These are phyloP conservation scores for Cremastinae sp. DNA, from an alignment of 2,888 invertebrate species.

Conservation along the genomic window DNA sequence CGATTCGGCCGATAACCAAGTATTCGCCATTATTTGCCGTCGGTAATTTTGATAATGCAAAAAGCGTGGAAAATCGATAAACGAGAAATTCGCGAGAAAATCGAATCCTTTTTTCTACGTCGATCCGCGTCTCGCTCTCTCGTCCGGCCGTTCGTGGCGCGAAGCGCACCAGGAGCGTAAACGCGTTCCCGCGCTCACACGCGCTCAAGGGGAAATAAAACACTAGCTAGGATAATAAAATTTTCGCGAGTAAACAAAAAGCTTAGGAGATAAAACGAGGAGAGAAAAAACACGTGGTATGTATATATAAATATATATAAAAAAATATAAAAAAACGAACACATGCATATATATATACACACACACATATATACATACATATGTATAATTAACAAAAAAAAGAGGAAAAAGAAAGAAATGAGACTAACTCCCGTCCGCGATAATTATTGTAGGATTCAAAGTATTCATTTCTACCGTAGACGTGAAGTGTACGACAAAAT, in stretches of 20 bases:
- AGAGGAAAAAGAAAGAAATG: conserved; percentile 41
- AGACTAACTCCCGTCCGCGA: conserved; percentile 60
- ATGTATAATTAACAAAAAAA: conserved; percentile 33
- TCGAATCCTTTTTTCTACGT: neutral
- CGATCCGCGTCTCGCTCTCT: conserved; percentile 50
- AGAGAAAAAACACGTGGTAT: neutral
- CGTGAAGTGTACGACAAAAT: conserved; percentile 29
- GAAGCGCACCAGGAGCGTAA: conserved; percentile 56
- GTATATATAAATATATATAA: conserved; percentile 22
- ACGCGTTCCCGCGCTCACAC: conserved; percentile 60
- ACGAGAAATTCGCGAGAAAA: conserved; percentile 1
- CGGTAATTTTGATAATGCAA: too few species aligned
- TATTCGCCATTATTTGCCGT: too few species aligned
- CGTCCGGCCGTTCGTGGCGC: conserved; percentile 49
- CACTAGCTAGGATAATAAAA: conserved; percentile 67
- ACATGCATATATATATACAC: neutral
- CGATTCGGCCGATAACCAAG: too few species aligned
- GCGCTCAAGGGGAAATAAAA: conserved; percentile 54
- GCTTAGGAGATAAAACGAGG: conserved; percentile 38
- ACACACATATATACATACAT: conserved; percentile 34
- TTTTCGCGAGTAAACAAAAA: conserved; percentile 52
- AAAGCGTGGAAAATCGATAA: neutral
- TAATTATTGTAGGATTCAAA: conserved; percentile 40
- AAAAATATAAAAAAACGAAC: conserved; percentile 28
- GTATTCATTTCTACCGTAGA: conserved; percentile 43